A percentile compares a stretch with the other conserved stretches of the same genome.
Evolutionary conservation across 2,797 vertebrate species (phyloP).

Genomic region (Meriones psammophilus): DNA sequence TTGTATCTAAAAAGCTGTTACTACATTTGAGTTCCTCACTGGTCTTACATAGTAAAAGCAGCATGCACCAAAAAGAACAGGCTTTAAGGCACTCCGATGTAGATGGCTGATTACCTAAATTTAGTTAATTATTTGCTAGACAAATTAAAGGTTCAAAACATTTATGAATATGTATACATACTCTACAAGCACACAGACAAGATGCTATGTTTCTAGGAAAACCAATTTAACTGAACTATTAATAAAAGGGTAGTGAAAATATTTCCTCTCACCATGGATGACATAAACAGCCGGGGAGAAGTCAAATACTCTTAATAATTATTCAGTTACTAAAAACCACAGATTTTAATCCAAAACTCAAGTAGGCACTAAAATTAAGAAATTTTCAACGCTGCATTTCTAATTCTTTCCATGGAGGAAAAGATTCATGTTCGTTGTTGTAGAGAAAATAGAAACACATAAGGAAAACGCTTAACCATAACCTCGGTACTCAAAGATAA

Average conservation of each 20-base stretch:
- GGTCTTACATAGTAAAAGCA: constrained; percentile 21
- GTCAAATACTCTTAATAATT: constrained; percentile 53
- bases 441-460: background rate
- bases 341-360: constrained; percentile 2
- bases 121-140: constrained; percentile 34
- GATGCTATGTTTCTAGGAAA: constrained; percentile 48
- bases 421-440: background rate
- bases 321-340: constrained; percentile 54
- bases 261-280: constrained; percentile 16
- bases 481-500: constrained; percentile 35
- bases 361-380: background rate
- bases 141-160: constrained; percentile 43
- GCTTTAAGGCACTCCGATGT: constrained; percentile 3
- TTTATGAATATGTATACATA: constrained; percentile 50
- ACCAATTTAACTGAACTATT: constrained; percentile 47
- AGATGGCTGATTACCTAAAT: background rate
- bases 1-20: constrained; percentile 17
- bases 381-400: constrained; percentile 11
- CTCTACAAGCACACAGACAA: constrained; percentile 16
- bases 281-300: background rate
- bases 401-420: constrained; percentile 13
- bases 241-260: constrained; percentile 27
- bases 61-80: background rate
- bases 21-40: background rate
- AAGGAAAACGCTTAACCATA: constrained; percentile 20